A percentile compares a stretch with the other conserved stretches of the same genome.
phyloP scores from a whole-genome alignment of 1,140 invertebrate species.

The Zaprionus kolodkinae region DNA sequence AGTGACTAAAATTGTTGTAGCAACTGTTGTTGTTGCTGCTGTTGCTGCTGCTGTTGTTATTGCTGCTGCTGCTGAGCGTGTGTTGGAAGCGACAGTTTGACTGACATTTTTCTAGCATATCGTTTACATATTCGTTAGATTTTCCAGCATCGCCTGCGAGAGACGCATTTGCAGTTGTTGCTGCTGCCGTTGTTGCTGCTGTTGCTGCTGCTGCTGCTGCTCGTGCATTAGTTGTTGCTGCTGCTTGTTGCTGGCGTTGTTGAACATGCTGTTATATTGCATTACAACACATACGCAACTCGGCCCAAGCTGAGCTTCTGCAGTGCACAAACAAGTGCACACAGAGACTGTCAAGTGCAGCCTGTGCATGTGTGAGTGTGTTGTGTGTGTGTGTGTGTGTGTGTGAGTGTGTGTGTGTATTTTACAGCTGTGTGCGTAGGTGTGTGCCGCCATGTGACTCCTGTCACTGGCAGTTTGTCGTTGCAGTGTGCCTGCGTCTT shows the following conservation, averaged over 20 bases:
- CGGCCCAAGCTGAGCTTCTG: conserved; percentile 41
- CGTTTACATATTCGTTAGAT: conserved; percentile 82
- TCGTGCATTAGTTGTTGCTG: conserved; percentile 30
- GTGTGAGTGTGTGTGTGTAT: conserved; percentile 15
- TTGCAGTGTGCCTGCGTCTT: conserved; percentile 41
- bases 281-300: conserved; percentile 69
- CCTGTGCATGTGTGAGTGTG: conserved; percentile 11
- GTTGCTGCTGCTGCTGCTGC: conserved; percentile 29
- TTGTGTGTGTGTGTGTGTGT: conserved; percentile 34
- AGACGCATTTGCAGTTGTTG: conserved; percentile 32
- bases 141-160: conserved; percentile 54
- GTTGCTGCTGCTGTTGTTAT: conserved; percentile 34
- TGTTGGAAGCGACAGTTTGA: conserved; percentile 84
- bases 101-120: conserved; percentile 84
- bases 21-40: conserved; percentile 49
- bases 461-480: conserved; percentile 75
- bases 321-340: conserved; percentile 42
- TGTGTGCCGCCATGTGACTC: conserved; percentile 56
- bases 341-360: conserved; percentile 12
- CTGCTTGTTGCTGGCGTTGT: conserved; percentile 69
- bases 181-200: conserved; percentile 29
- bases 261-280: conserved; percentile 80
- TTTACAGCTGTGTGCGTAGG: conserved; percentile 7
- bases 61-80: conserved; percentile 66
- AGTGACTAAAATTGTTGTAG: conserved; percentile 73